These are phyloP conservation scores for Harpagoxenus sublaevis DNA, from an alignment of 2,888 invertebrate genomes.

Conservation along the genomic window DNA sequence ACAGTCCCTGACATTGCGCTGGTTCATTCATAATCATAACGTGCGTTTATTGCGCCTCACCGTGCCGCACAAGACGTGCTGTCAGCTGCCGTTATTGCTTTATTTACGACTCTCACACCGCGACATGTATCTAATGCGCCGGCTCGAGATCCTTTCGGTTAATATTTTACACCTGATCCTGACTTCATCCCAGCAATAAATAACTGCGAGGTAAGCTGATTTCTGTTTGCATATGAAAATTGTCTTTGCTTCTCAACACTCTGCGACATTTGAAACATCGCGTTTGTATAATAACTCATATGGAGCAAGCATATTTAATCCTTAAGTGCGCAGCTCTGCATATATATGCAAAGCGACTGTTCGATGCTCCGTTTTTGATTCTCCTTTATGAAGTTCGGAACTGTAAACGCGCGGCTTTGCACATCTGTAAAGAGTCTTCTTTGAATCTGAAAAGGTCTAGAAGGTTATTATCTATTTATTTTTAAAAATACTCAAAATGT, in stretches of 20 bases:
- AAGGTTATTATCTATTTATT: too few species aligned
- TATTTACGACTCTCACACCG: constrained; percentile 9
- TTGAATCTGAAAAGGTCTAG: too few species aligned
- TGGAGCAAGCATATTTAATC: neutral
- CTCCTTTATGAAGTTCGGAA: too few species aligned
- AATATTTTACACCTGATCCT: neutral
- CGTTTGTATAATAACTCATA: neutral
- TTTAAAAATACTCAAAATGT: too few species aligned
- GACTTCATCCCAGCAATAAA: neutral
- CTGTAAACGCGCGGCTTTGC: too few species aligned
- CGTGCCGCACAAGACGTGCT: neutral
- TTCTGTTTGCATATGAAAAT: neutral
- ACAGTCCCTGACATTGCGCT: constrained; percentile 12
- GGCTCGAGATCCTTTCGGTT: neutral
- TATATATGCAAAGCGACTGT: too few species aligned
- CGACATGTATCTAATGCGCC: neutral
- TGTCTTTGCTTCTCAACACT: neutral
- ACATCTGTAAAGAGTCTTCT: too few species aligned
- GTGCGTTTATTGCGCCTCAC: constrained; percentile 10
- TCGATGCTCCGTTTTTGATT: too few species aligned
- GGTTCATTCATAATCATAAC: constrained; percentile 48
- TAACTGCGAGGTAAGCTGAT: neutral
- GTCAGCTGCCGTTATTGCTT: constrained; percentile 42
- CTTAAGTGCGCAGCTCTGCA: too few species aligned
- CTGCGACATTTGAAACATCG: neutral